A percentile compares a stretch with the other conserved stretches of the same genome.
Conservation (phyloP, 2,888 invertebrate species). For the Drosophila meridionalis region DNA sequence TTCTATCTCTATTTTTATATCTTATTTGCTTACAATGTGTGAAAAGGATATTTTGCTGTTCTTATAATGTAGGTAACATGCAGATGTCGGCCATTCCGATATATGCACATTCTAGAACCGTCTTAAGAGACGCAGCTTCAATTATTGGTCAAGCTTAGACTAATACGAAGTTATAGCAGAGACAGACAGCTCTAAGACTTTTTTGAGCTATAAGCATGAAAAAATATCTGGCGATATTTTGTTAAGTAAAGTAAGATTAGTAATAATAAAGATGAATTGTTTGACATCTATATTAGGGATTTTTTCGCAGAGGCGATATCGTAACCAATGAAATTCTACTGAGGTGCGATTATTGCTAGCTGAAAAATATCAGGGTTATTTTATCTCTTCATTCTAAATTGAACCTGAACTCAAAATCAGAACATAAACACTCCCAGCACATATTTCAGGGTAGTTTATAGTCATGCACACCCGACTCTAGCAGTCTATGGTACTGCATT, state of each 20-base stretch:
- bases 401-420: too few relatives aligned
- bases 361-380: slow-evolving; percentile 87
- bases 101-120: not conserved
- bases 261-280: too few relatives aligned
- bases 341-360: slow-evolving; percentile 97
- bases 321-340: slow-evolving; percentile 96
- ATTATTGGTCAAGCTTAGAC: too few relatives aligned
- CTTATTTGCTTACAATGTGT: not conserved
- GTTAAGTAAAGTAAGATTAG: too few relatives aligned
- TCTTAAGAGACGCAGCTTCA: not conserved
- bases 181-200: not conserved
- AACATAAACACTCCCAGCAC: too few relatives aligned
- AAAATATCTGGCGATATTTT: too few relatives aligned
- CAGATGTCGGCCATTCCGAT: not conserved
- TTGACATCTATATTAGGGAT: slow-evolving; percentile 80
- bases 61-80: not conserved
- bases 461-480: not conserved
- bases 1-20: slow-evolving; percentile 2
- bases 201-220: not conserved
- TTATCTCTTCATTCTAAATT: too few relatives aligned
- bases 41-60: not conserved
- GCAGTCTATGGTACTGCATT: not conserved
- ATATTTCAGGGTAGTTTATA: not conserved
- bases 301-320: slow-evolving; percentile 96
- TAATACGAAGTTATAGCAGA: too few relatives aligned